Base-by-base conservation (phyloP, 2,113 vertebrate genomes). In the Eupsittula cactorum region DNA sequence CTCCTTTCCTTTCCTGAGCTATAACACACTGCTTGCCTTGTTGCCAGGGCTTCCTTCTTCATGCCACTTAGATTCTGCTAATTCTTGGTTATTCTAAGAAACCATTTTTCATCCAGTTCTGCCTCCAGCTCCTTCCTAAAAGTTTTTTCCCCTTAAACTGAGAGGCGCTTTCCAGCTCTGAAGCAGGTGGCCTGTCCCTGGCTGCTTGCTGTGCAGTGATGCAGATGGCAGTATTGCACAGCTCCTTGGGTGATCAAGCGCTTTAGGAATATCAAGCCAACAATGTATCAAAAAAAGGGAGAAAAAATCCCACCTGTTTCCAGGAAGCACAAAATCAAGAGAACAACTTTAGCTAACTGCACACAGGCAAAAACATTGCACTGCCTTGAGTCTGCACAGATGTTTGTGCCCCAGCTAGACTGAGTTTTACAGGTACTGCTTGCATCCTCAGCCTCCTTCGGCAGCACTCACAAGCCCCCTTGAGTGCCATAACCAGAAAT, bases 171-270 rank as follows among this genome's bases (percentile, higher is more conserved):
- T 67, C 68, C 79, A 65, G 52, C n/a, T 37, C 33, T 17, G 55
- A 81, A 93, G 62, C 90, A 90, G 77, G 69, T 87, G 84, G 74
- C 65, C 73, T 55, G 63, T 69, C 65, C 37, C 60, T 2, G 5
- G 71, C 63, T 74, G 49, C 68, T 76, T 6, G 0, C 67, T 5
- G 8, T 69, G 59, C 0, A 0, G 59, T 0, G 0, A 49, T 69
- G 75, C 75, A 86, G 79, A 73, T 67, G 82, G 82, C 4, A 1
- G 67, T 60, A 44, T 20, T 50, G 57, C 68, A 78, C 33, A 68
- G 24, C 67, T 90, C 62, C 75, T 80, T 62, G 82, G 53, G 67
- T 82, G 75, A 86, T 62, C 79, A 86, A 85, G 63, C 0, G 0
- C 71, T 86, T 92, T 19, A 70, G 19, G 25, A 49, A 77, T 89